These are phyloP conservation scores for Nothocercus nigrocapillus DNA, from an alignment of 2,113 vertebrate genomes.

Conservation along the genomic window DNA sequence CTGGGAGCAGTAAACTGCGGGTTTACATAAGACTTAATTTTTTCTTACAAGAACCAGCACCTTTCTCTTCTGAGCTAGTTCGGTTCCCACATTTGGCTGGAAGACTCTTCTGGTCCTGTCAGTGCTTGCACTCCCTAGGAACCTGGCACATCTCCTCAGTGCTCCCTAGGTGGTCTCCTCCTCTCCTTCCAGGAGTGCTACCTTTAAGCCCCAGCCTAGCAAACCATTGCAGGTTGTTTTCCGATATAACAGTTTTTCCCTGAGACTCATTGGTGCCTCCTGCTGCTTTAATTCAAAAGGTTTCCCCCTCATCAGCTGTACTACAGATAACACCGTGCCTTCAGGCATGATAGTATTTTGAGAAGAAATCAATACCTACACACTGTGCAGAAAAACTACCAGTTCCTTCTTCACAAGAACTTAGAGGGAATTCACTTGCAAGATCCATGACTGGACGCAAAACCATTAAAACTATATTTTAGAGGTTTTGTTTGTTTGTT, in stretches of 20 bases:
- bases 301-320: not conserved
- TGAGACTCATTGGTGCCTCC: not conserved
- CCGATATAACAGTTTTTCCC: not conserved
- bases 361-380: not conserved
- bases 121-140: accelerated
- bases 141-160: not conserved
- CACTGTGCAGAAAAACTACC: not conserved
- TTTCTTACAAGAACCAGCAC: accelerated
- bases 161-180: not conserved
- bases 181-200: not conserved
- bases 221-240: not conserved
- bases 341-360: not conserved
- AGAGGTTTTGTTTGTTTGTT: not conserved
- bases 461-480: not conserved
- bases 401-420: not conserved
- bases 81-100: not conserved
- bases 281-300: accelerated
- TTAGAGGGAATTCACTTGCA: not conserved
- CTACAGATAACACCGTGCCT: not conserved
- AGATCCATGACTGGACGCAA: not conserved
- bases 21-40: not conserved
- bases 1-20: not conserved
- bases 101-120: not conserved
- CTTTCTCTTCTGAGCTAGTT: not conserved
- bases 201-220: not conserved